These are phyloP conservation scores for Champsocephalus esox DNA, from an alignment of 2,797 vertebrate species.

Conservation along the genomic window DNA sequence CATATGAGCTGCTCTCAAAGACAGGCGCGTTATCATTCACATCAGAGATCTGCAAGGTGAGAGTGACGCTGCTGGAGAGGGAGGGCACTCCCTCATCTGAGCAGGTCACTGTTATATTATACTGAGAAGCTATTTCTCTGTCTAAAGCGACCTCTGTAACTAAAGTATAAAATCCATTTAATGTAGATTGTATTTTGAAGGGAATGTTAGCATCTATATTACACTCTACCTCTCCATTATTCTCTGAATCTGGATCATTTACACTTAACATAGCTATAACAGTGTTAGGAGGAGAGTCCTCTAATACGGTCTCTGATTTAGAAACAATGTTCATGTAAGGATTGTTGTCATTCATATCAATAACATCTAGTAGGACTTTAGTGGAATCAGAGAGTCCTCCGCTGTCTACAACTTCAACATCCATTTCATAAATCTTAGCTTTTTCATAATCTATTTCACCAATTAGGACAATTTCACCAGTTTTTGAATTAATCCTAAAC, in stretches of 20 bases:
- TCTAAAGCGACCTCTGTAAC: constrained; percentile 76
- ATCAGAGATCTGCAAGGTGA: too few relatives aligned
- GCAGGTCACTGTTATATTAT: too few relatives aligned
- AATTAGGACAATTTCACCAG: constrained; percentile 62
- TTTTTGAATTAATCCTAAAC: constrained; percentile 65
- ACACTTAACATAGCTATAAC: constrained; percentile 83
- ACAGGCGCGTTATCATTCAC: too few relatives aligned
- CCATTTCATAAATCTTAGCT: constrained; percentile 60
- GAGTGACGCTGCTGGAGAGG: too few relatives aligned
- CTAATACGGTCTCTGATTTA: constrained; percentile 69
- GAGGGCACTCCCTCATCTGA: too few relatives aligned
- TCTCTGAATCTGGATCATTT: constrained; percentile 80
- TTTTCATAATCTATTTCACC: constrained; percentile 86
- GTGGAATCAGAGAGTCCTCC: constrained; percentile 76
- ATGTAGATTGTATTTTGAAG: constrained; percentile 72
- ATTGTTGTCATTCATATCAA: constrained; percentile 83
- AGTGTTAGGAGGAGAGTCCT: constrained; percentile 70
- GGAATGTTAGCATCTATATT: constrained; percentile 52
- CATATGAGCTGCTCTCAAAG: constrained; percentile 22
- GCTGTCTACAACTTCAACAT: constrained; percentile 78
- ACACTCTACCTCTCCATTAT: constrained; percentile 80
- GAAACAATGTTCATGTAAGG: constrained; percentile 81
- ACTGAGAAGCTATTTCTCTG: constrained; percentile 55
- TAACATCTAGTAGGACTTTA: constrained; percentile 82
- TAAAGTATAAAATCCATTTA: constrained; percentile 71